These are phyloP conservation scores for Onychostoma macrolepis DNA, from an alignment of 2,113 vertebrate species.

Conservation along the genomic window DNA sequence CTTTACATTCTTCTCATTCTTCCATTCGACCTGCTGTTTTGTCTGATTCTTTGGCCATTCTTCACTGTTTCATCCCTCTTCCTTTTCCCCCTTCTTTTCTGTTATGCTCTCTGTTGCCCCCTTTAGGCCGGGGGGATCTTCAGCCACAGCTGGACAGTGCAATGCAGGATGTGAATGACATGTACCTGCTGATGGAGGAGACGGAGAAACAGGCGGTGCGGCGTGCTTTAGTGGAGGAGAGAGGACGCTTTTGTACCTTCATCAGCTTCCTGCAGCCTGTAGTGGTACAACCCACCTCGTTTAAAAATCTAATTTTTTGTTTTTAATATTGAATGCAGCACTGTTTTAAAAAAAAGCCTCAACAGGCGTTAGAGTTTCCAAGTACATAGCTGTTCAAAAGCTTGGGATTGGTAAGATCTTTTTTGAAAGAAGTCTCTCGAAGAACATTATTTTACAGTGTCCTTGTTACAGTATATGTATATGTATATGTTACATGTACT, in stretches of 20 bases:
- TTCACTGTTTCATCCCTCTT: not conserved
- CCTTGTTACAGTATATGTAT: too few relatives aligned
- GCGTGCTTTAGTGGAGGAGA: constrained; percentile 92
- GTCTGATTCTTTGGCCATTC: not conserved
- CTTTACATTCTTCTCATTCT: not conserved
- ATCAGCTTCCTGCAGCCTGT: constrained; percentile 93
- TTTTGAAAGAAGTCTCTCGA: not conserved
- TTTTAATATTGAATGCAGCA: not conserved
- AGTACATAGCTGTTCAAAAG: not conserved
- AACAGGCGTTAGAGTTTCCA: not conserved
- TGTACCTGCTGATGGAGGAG: constrained; percentile 97
- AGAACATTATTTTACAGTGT: not conserved
- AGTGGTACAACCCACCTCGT: constrained; percentile 77
- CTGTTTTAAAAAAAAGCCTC: not conserved
- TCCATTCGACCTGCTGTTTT: not conserved
- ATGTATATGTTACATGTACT: not conserved
- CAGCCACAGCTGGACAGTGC: constrained; percentile 97
- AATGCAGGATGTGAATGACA: constrained; percentile 95
- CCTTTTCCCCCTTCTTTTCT: constrained; percentile 8
- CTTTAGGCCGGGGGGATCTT: constrained; percentile 90
- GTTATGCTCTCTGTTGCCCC: constrained; percentile 21
- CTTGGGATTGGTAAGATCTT: not conserved
- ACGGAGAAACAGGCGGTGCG: constrained; percentile 97
- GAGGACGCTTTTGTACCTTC: constrained; percentile 95
- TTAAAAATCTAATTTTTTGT: not conserved